Percentiles rank a stretch among this genome's conserved stretches.
Evolutionary conservation across 1,140 invertebrate species (phyloP).

Genomic region (Drosophila ananassae): DNA sequence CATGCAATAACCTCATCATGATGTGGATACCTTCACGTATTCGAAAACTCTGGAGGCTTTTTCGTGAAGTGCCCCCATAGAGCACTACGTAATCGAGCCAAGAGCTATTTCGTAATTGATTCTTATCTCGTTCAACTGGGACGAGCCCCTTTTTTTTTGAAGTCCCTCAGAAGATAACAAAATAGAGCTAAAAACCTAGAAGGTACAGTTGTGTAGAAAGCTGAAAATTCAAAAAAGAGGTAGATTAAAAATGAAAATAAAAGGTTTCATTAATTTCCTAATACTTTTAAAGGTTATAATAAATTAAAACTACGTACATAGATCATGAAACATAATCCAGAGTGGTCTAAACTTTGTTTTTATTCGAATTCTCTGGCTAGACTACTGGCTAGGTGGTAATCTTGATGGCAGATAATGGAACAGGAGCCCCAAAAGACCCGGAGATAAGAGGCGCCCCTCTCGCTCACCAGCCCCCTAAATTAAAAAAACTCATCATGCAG

Average conservation of each 20-base stretch:
- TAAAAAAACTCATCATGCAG: slow-evolving; percentile 30
- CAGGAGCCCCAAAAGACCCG: slow-evolving; percentile 11
- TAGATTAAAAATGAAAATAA: background rate
- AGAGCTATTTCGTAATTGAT: slow-evolving; percentile 10
- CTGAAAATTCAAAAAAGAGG: background rate
- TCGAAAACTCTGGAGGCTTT: slow-evolving; percentile 5
- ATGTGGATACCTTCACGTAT: background rate
- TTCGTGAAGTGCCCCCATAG: slow-evolving; percentile 7
- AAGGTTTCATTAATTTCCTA: background rate
- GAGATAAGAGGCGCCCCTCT: slow-evolving; percentile 20
- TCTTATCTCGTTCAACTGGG: slow-evolving; percentile 21
- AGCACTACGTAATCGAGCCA: slow-evolving; percentile 6
- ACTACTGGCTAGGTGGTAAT: slow-evolving; percentile 3
- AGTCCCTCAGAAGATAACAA: slow-evolving; percentile 7
- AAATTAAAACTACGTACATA: background rate
- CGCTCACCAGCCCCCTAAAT: slow-evolving; percentile 30
- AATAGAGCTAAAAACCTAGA: background rate
- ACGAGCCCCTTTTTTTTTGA: slow-evolving; percentile 42
- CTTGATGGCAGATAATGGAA: slow-evolving; percentile 2
- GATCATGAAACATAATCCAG: background rate
- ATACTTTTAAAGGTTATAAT: background rate
- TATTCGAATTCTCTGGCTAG: background rate
- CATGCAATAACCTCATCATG: background rate
- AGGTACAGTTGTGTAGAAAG: slow-evolving; percentile 25
- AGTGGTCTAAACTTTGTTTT: background rate